Evolutionary conservation across 1,140 invertebrate genomes (phyloP).

Genomic region (Drusus annulatus): DNA sequence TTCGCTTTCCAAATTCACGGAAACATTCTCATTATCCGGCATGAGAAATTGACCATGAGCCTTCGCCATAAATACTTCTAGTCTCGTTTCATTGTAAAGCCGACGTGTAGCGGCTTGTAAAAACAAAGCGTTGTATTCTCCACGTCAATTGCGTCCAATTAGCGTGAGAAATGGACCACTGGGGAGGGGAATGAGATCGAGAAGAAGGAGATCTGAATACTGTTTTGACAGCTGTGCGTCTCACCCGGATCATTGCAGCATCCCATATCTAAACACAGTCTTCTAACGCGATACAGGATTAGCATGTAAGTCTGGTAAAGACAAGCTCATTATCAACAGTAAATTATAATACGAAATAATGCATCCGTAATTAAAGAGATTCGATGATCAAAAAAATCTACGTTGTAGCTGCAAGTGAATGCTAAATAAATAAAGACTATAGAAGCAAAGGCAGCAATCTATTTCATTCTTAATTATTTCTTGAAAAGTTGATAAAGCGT

Average conservation of each 20-base stretch:
- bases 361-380: no score
- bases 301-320: no score
- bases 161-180: slow-evolving; percentile 29
- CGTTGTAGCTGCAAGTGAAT: no score
- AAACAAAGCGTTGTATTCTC: slow-evolving; percentile 34
- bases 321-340: no score
- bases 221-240: slow-evolving; percentile 36
- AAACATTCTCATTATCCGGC: slow-evolving; percentile 11
- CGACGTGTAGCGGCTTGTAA: background rate
- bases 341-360: no score
- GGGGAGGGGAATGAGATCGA: background rate
- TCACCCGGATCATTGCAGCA: background rate
- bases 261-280: slow-evolving; percentile 12
- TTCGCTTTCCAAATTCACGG: background rate
- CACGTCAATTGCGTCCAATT: slow-evolving; percentile 37
- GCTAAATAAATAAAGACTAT: no score
- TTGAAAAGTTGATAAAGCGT: no score
- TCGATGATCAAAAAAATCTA: no score
- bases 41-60: slow-evolving; percentile 14
- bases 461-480: no score
- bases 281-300: background rate
- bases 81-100: slow-evolving; percentile 26
- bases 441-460: no score
- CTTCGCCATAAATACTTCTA: slow-evolving; percentile 5
- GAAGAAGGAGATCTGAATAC: background rate